Evolutionary conservation across 2,797 vertebrate genomes (phyloP).

Genomic region (Acanthopagrus latus): DNA sequence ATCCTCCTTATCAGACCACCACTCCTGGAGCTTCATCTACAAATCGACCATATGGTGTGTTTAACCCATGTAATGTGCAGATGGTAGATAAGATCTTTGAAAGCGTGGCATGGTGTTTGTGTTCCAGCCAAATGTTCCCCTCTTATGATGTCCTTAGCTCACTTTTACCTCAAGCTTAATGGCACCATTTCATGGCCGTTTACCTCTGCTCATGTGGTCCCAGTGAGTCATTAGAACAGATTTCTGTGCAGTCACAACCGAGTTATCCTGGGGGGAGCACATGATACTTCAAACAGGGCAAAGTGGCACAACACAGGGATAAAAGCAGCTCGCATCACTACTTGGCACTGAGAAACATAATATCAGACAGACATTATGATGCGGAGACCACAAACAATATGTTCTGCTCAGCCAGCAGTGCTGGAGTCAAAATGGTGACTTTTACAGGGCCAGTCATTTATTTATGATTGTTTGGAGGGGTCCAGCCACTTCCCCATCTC

Average conservation of each 20-base stretch:
- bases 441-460: conserved; percentile 29
- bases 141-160: conserved; percentile 12
- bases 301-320: conserved; percentile 13
- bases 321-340: not conserved
- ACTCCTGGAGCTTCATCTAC: not conserved
- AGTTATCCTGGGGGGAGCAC: conserved; percentile 31
- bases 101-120: not conserved
- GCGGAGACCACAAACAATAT: not conserved
- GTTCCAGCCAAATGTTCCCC: conserved; percentile 9
- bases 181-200: conserved; percentile 64
- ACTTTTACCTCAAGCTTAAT: conserved; percentile 39
- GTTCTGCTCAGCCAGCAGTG: not conserved
- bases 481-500: conserved; percentile 20
- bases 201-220: conserved; percentile 44
- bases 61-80: not conserved
- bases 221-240: conserved; percentile 47
- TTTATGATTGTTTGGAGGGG: conserved; percentile 48
- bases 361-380: conserved; percentile 11
- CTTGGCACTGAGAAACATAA: not conserved
- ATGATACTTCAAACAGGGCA: conserved; percentile 24
- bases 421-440: not conserved
- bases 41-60: conserved; percentile 23
- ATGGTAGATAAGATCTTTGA: conserved; percentile 9
- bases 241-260: conserved; percentile 42
- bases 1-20: not conserved